These are phyloP conservation scores for Sisyra nigra DNA, from an alignment of 2,888 invertebrate genomes.

Conservation along the genomic window DNA sequence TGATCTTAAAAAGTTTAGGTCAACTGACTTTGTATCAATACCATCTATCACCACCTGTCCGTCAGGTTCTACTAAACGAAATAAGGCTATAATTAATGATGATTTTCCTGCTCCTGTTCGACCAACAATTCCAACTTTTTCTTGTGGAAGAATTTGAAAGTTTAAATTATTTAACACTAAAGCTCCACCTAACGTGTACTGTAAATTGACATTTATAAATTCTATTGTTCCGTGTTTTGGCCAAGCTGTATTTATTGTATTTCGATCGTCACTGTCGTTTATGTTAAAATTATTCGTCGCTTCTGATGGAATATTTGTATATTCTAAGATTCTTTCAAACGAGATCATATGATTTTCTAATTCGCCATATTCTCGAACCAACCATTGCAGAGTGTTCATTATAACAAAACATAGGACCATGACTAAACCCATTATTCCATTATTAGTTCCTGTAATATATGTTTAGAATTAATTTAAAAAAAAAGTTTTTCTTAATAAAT, in stretches of 20 bases:
- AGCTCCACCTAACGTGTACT: conserved; percentile 75
- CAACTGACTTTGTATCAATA: conserved; percentile 62
- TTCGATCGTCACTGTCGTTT: conserved; percentile 26
- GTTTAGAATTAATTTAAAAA: no score
- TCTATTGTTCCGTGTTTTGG: conserved; percentile 64
- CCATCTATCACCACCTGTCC: conserved; percentile 76
- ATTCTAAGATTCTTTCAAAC: conserved; percentile 93
- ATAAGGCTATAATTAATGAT: conserved; percentile 70
- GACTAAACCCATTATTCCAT: conserved; percentile 45
- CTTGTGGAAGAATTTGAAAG: conserved; percentile 62
- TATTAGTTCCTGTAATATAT: conserved; percentile 15
- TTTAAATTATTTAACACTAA: conserved; percentile 68
- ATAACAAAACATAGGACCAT: conserved; percentile 45
- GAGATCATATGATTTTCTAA: conserved; percentile 96
- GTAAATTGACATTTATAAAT: conserved; percentile 67
- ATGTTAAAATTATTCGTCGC: conserved; percentile 23
- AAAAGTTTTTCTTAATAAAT: no score
- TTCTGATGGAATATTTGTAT: conserved; percentile 23
- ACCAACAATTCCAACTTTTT: conserved; percentile 84
- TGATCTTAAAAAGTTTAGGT: conserved; percentile 71
- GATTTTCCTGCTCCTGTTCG: conserved; percentile 87
- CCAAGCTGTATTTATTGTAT: conserved; percentile 45
- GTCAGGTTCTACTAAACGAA: conserved; percentile 78
- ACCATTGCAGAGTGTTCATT: conserved; percentile 53
- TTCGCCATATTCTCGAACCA: conserved; percentile 74